Conservation (phyloP, 1,140 invertebrate genomes). For the Eriocheir sinensis region DNA sequence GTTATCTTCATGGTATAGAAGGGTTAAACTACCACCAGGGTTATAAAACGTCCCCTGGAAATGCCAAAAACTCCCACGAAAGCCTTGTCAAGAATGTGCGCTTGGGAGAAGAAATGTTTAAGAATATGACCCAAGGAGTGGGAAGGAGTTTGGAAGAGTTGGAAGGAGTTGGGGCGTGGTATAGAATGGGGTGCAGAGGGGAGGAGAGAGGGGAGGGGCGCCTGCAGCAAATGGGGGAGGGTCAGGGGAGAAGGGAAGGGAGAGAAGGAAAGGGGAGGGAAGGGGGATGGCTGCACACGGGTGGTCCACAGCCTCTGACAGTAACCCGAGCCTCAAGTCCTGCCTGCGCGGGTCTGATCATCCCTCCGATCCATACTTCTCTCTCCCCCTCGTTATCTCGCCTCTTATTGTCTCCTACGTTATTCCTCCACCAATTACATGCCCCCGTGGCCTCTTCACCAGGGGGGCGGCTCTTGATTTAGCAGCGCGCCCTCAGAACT, state of each 20-base stretch:
- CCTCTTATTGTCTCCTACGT: constrained; percentile 36
- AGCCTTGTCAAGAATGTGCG: too few species aligned
- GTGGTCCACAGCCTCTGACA: constrained; percentile 49
- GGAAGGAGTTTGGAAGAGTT: background rate
- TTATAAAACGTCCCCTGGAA: too few species aligned
- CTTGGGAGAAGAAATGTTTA: background rate
- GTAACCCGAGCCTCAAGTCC: constrained; percentile 53
- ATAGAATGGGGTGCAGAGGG: too few species aligned
- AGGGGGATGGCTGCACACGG: constrained; percentile 15
- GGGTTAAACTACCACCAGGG: too few species aligned
- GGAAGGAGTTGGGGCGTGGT: background rate
- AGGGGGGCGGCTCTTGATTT: background rate
- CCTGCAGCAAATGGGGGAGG: background rate
- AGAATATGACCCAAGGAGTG: background rate
- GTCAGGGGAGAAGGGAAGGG: too few species aligned
- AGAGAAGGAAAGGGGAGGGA: too few species aligned
- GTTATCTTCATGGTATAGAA: too few species aligned
- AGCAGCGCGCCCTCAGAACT: background rate
- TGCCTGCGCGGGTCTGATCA: constrained; percentile 18
- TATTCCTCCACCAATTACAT: constrained; percentile 34
- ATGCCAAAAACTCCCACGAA: too few species aligned
- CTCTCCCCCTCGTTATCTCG: constrained; percentile 36
- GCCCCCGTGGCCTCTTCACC: background rate
- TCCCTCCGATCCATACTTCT: constrained; percentile 1
- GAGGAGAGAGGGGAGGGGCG: constrained; percentile 21